Percentiles rank a stretch among this genome's conserved stretches.
Evolutionary conservation across 2,113 vertebrate species (phyloP).

Genomic region (Saccopteryx leptura): DNA sequence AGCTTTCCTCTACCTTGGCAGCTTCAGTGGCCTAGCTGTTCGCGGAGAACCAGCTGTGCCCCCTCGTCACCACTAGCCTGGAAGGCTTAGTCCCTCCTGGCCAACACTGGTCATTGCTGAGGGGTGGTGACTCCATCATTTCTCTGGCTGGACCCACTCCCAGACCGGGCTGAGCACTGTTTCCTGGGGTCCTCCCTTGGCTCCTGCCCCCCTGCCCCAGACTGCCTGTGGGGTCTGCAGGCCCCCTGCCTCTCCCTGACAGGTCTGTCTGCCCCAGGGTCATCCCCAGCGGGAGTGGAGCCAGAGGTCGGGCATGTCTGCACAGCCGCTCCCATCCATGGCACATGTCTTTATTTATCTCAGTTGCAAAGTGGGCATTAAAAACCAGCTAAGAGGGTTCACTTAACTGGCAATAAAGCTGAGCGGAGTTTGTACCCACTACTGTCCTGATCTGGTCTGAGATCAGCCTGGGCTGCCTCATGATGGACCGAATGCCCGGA

Average conservation of each 20-base stretch:
- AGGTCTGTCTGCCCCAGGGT: no score
- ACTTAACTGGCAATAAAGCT: conserved; percentile 1
- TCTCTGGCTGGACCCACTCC: background rate
- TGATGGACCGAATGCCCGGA: background rate
- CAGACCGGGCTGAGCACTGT: background rate
- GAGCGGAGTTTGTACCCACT: background rate
- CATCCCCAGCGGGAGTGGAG: accelerated
- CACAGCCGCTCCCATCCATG: accelerated
- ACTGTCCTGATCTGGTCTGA: background rate
- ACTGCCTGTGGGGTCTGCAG: background rate
- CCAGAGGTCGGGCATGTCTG: background rate
- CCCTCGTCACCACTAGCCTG: background rate
- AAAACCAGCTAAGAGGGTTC: background rate
- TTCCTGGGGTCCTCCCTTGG: background rate
- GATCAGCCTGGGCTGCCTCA: background rate
- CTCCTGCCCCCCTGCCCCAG: no score
- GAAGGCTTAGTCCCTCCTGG: background rate
- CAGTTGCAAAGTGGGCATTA: background rate
- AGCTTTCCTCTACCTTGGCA: background rate
- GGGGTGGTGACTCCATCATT: background rate
- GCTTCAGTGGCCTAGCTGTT: background rate
- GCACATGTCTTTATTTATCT: background rate
- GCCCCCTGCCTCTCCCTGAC: no score
- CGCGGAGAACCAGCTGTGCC: background rate
- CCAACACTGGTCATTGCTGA: background rate